Evolutionary conservation across 2,888 invertebrate genomes (phyloP), one percentile per base, ranked within the genome.

Genomic region (Cheilosia soror): DNA sequence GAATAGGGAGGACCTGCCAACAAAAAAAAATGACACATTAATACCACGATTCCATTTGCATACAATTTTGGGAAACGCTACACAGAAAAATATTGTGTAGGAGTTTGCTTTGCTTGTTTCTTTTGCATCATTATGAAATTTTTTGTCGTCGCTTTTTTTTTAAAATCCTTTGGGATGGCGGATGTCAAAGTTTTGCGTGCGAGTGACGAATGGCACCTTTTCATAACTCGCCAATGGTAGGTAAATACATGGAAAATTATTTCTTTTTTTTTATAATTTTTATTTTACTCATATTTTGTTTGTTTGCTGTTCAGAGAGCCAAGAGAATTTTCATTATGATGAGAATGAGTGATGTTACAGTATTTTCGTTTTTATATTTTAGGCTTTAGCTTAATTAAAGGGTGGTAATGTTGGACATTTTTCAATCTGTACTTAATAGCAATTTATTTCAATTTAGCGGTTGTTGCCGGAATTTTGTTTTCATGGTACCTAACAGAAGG

Each of bases 21-120:
- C 63, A 65, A 37, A 37, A 37, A 37, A 79, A 69, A 66, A 78
- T 75, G 75, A 79, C 84, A 84, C 65, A 79, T 79, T 84, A 79
- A 84, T 79, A 57, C 69, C 33, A 58, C 68, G 60, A 60, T 69
- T 79, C 69, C 57, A 58, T 79, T 84, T 62, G 69, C 78, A 78
- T 60, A 69, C 29, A 33, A 58, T 60, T 31, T 60, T 51, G 31
- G 62, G 55, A 37, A 49, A 13, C 5, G 11, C 71, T 40, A 71
- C 42, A 31, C 42, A 31, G 37, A 49, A 9, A 53, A 53, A 55
- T 40, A 15, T 29, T 69, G 63, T 53, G 71, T 76, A 33, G 81
- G 57, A 58, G 63, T 71, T 27, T 42, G 42, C 42, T 42, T 47
- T 15, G 31, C 4, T 9, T 51, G 42, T 42, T 57, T 31, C 4